These are phyloP conservation scores for Diarsia rubi DNA, from an alignment of 2,888 invertebrate genomes.

Conservation along the genomic window DNA sequence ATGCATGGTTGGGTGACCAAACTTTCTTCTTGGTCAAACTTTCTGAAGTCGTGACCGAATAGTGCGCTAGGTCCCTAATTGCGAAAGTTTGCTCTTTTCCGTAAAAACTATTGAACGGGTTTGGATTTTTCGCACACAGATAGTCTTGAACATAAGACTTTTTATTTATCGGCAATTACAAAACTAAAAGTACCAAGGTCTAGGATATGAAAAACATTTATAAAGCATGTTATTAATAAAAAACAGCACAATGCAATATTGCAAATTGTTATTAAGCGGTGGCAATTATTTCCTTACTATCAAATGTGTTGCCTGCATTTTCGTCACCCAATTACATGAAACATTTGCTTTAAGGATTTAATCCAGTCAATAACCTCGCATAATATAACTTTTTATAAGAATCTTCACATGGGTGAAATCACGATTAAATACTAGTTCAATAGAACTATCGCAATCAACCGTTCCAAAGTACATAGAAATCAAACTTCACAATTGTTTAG, in stretches of 20 bases:
- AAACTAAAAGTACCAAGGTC: background rate
- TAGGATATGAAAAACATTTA: background rate
- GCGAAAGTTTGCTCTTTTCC: background rate
- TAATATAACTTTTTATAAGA: background rate
- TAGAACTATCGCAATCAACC: background rate
- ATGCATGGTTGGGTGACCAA: no score
- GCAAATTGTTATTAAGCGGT: background rate
- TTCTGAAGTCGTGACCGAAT: no score
- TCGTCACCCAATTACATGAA: background rate
- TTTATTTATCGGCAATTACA: no score
- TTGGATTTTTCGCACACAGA: background rate
- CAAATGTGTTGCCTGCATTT: background rate
- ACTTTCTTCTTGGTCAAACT: no score
- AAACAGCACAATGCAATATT: background rate
- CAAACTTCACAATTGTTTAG: conserved; percentile 2
- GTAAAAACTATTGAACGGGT: background rate
- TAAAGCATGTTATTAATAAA: background rate
- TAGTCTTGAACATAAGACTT: no score
- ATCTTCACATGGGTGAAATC: no score
- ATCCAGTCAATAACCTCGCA: background rate
- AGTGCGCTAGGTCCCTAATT: no score
- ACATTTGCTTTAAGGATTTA: background rate
- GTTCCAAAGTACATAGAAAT: background rate
- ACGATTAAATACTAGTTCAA: no score
- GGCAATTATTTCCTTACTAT: background rate